Conservation (phyloP, 2,797 vertebrate species). For the Sebastes minor region DNA sequence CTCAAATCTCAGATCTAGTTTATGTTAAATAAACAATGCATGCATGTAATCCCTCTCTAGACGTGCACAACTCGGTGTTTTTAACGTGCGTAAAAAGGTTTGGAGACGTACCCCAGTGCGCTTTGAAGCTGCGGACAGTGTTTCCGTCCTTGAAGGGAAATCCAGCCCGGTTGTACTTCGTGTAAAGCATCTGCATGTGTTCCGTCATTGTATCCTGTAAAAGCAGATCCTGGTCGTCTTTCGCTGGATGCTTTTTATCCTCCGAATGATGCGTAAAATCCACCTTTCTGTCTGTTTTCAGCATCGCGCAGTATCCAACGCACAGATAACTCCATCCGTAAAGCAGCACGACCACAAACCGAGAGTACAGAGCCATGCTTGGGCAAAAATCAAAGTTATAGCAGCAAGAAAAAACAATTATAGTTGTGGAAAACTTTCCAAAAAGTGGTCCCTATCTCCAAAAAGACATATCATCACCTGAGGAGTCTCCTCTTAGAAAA, state of each 20-base stretch:
- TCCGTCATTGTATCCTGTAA: slow-evolving; percentile 87
- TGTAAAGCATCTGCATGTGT: slow-evolving; percentile 94
- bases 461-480: slow-evolving; percentile 70
- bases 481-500: slow-evolving; percentile 12
- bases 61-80: not conserved
- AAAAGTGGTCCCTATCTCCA: slow-evolving; percentile 51
- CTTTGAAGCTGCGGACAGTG: slow-evolving; percentile 91
- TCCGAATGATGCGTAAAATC: slow-evolving; percentile 60
- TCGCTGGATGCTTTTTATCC: slow-evolving; percentile 46
- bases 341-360: slow-evolving; percentile 81
- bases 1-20: not conserved
- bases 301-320: slow-evolving; percentile 77
- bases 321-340: slow-evolving; percentile 84
- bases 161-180: slow-evolving; percentile 85
- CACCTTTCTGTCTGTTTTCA: slow-evolving; percentile 65
- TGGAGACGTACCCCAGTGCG: slow-evolving; percentile 80
- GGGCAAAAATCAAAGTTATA: not conserved
- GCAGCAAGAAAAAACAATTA: not conserved
- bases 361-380: slow-evolving; percentile 81
- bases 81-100: slow-evolving; percentile 17
- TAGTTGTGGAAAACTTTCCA: slow-evolving; percentile 42
- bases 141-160: slow-evolving; percentile 85
- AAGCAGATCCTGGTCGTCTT: slow-evolving; percentile 47
- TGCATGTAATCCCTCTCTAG: accelerated
- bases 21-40: accelerated